A percentile compares a stretch with the other conserved stretches of the same genome.
Conservation (phyloP, 2,797 vertebrate genomes). For the Phaenicophaeus curvirostris region DNA sequence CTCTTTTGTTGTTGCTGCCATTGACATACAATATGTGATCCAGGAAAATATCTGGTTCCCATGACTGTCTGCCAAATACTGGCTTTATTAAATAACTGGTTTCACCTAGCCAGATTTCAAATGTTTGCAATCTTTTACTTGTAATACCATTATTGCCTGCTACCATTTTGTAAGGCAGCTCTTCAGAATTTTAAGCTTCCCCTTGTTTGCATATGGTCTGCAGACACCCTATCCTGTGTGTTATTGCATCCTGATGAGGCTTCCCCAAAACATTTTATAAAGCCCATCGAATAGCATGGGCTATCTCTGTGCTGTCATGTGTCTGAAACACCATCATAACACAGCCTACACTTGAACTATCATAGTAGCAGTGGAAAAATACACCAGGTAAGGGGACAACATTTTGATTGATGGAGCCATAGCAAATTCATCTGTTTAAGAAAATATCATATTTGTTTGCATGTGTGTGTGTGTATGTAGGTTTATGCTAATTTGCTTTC, state of each 20-base stretch:
- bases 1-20: conserved; percentile 23
- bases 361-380: background rate
- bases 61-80: background rate
- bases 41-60: conserved; percentile 13
- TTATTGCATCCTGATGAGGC: background rate
- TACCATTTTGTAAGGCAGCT: background rate
- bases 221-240: background rate
- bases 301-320: background rate
- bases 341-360: background rate
- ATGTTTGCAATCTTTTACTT: conserved; percentile 26
- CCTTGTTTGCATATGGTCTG: background rate
- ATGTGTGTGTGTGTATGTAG: background rate
- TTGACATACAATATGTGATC: background rate
- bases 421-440: background rate
- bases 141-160: background rate
- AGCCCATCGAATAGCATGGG: background rate
- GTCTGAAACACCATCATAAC: background rate
- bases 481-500: background rate
- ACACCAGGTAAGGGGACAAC: background rate
- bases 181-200: background rate
- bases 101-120: conserved; percentile 32
- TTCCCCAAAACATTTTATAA: background rate
- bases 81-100: background rate
- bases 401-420: background rate
- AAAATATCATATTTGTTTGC: background rate